Percentiles rank a stretch among this genome's conserved stretches.
These are phyloP conservation scores for Pollimyrus isidori DNA, from an alignment of 2,113 vertebrate species.

Conservation along the genomic window DNA sequence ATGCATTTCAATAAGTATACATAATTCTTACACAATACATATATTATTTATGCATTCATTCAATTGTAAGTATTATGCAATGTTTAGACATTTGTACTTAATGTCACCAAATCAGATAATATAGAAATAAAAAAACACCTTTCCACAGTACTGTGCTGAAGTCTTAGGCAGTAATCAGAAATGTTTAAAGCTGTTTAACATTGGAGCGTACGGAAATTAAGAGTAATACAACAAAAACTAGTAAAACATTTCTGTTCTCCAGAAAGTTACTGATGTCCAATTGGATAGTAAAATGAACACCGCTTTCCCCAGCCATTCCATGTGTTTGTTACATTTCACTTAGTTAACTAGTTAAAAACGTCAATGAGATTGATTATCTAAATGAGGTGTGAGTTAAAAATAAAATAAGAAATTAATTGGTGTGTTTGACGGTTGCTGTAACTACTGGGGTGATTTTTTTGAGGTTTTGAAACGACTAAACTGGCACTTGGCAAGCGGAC, in stretches of 20 bases:
- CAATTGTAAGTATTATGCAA: background rate
- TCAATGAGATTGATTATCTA: background rate
- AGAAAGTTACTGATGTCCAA: background rate
- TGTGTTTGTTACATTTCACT: background rate
- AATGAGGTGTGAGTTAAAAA: background rate
- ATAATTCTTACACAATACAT: background rate
- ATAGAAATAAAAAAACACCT: background rate
- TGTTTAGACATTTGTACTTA: background rate
- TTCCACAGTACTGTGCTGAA: background rate
- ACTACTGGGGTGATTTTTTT: background rate
- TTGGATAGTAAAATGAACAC: background rate
- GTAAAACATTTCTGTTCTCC: background rate
- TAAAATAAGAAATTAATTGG: background rate
- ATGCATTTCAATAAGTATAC: background rate
- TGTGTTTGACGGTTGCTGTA: background rate
- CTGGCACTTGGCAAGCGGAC: background rate
- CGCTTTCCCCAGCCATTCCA: background rate
- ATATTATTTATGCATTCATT: background rate
- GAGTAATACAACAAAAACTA: no score
- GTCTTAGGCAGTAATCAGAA: background rate
- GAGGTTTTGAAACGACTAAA: background rate
- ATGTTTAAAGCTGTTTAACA: background rate
- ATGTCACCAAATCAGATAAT: background rate
- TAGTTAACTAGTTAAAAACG: background rate
- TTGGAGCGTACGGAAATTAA: no score